Conservation (phyloP, 2,888 invertebrate species). For the Philopedon plagiatum region DNA sequence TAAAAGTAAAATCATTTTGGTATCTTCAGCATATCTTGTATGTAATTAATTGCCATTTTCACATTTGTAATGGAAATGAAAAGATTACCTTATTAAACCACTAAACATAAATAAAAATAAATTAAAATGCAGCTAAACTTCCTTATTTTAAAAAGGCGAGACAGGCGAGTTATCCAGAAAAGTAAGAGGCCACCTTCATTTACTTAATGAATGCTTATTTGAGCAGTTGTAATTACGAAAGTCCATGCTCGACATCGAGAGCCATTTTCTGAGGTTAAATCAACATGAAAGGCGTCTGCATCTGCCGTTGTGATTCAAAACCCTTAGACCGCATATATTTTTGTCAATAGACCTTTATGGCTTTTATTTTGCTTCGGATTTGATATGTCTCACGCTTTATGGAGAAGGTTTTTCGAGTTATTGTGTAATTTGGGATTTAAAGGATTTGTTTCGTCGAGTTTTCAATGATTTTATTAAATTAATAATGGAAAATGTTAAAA, state of each 20-base stretch:
- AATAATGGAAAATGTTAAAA: too few relatives aligned
- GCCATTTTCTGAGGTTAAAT: not conserved
- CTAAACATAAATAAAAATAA: too few relatives aligned
- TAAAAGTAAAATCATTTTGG: too few relatives aligned
- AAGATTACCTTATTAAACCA: too few relatives aligned
- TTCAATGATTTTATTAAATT: too few relatives aligned
- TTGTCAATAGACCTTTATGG: not conserved
- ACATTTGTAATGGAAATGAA: too few relatives aligned
- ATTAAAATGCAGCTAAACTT: too few relatives aligned
- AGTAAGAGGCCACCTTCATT: not conserved
- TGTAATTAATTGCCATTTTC: too few relatives aligned
- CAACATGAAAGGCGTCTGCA: constrained; percentile 1
- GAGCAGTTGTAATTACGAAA: not conserved
- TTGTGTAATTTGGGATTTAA: too few relatives aligned
- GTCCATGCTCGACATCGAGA: not conserved
- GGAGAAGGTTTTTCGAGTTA: not conserved
- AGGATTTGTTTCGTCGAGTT: too few relatives aligned
- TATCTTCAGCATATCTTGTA: too few relatives aligned
- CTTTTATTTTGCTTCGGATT: not conserved
- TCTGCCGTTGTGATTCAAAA: not conserved
- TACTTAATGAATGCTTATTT: not conserved
- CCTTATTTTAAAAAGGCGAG: too few relatives aligned
- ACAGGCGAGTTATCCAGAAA: not conserved
- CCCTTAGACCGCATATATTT: not conserved
- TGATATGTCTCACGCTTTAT: not conserved